Percentiles rank a stretch among this genome's conserved stretches.
Conservation (phyloP, 2,797 vertebrate genomes). For the Danio jaintianensis region DNA sequence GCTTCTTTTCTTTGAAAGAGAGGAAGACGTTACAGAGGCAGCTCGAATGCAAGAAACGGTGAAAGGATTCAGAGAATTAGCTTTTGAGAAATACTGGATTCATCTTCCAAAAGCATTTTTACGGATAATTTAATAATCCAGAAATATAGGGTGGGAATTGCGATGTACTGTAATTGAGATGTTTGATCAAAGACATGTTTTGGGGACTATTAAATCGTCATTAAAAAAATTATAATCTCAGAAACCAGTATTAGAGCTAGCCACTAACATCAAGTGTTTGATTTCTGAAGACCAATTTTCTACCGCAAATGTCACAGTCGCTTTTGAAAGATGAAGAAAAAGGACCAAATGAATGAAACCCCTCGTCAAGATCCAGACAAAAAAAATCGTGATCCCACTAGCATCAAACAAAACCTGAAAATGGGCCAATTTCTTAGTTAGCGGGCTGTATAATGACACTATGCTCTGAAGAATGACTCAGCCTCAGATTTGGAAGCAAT, state of each 20-base stretch:
- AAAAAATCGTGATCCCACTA: constrained; percentile 20
- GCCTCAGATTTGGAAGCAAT: constrained; percentile 42
- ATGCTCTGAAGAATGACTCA: constrained; percentile 49
- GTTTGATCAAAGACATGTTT: constrained; percentile 15
- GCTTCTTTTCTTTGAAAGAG: constrained; percentile 68
- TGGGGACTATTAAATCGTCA: neutral
- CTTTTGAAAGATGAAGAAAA: constrained; percentile 2
- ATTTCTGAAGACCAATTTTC: neutral
- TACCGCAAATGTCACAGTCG: neutral
- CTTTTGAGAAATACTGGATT: neutral
- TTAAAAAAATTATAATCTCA: neutral
- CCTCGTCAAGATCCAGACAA: constrained; percentile 26
- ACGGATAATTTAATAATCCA: constrained; percentile 30
- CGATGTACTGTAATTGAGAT: neutral
- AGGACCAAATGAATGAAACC: constrained; percentile 16
- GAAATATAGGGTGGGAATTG: constrained; percentile 13
- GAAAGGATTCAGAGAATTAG: constrained; percentile 47
- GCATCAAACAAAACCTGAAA: constrained; percentile 34
- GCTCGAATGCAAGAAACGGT: constrained; percentile 40
- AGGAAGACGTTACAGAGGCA: constrained; percentile 56
- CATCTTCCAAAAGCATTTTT: neutral
- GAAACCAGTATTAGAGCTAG: neutral
- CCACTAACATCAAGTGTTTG: constrained; percentile 1
- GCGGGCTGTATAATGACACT: constrained; percentile 23
- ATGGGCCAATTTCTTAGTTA: constrained; percentile 40